phyloP scores from a whole-genome alignment of 2,797 vertebrate genomes.

The Setipinna tenuifilis region DNA sequence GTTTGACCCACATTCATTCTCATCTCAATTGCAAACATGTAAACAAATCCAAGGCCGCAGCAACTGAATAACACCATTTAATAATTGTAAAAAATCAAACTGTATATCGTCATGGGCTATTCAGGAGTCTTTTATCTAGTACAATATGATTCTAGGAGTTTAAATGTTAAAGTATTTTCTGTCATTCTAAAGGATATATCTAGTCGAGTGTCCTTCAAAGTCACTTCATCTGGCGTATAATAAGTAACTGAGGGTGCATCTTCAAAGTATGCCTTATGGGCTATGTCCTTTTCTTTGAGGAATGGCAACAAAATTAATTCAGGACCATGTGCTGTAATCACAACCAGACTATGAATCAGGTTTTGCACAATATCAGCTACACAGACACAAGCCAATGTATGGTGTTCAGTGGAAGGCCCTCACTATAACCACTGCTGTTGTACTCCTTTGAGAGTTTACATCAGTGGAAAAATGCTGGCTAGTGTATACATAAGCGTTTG shows the following conservation, averaged over 20 bases:
- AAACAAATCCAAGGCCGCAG: not conserved
- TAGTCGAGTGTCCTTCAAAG: not conserved
- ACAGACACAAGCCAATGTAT: too few species aligned
- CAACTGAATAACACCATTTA: not conserved
- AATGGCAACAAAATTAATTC: not conserved
- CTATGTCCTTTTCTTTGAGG: not conserved
- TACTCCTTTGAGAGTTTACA: too few species aligned
- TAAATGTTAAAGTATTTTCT: too few species aligned
- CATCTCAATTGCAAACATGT: not conserved
- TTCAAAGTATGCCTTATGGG: too few species aligned
- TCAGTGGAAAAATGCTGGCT: too few species aligned
- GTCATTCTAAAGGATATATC: too few species aligned
- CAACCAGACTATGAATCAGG: not conserved
- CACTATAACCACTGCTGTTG: too few species aligned
- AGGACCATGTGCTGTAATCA: not conserved
- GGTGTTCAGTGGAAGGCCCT: too few species aligned
- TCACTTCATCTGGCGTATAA: not conserved
- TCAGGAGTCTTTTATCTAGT: not conserved
- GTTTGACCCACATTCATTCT: not conserved
- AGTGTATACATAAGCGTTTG: too few species aligned
- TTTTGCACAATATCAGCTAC: too few species aligned
- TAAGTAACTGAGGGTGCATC: too few species aligned
- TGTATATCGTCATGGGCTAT: not conserved
- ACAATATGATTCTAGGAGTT: too few species aligned
- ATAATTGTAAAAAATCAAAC: not conserved